A percentile compares a stretch with the other conserved stretches of the same genome.
Evolutionary conservation across 2,888 invertebrate genomes (phyloP).

Genomic region (Ectemnius cavifrons): DNA sequence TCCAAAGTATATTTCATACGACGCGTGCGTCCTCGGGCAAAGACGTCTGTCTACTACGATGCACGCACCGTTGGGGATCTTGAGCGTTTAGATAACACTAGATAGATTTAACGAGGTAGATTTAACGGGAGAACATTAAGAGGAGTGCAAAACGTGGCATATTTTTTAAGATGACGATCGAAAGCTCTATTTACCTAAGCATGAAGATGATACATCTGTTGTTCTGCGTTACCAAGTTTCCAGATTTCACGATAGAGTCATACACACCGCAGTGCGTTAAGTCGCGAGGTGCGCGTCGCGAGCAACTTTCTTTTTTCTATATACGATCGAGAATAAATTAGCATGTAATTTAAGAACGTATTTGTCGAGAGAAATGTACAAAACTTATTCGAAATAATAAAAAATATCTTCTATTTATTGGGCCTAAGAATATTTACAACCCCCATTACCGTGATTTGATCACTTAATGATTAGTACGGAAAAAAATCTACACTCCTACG

Average conservation of each 20-base stretch:
- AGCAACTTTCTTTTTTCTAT: slow-evolving; percentile 49
- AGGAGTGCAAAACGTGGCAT: slow-evolving; percentile 35
- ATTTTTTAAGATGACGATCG: slow-evolving; percentile 64
- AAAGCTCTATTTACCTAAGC: slow-evolving; percentile 62
- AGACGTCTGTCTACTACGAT: slow-evolving; percentile 8
- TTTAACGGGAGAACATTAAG: slow-evolving; percentile 33
- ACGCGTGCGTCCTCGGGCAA: slow-evolving; percentile 50
- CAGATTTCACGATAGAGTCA: slow-evolving; percentile 30
- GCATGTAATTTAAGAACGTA: slow-evolving; percentile 62
- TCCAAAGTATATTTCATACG: slow-evolving; percentile 56
- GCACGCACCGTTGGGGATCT: slow-evolving; percentile 28
- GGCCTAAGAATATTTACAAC: slow-evolving; percentile 51
- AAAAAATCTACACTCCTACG: slow-evolving; percentile 33
- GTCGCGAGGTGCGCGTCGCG: slow-evolving; percentile 39
- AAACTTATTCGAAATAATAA: slow-evolving; percentile 70
- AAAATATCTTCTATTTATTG: slow-evolving; percentile 66
- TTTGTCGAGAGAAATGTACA: slow-evolving; percentile 71
- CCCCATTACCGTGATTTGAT: slow-evolving; percentile 37
- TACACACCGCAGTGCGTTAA: slow-evolving; percentile 14
- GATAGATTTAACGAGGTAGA: slow-evolving; percentile 25
- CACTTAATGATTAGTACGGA: slow-evolving; percentile 26
- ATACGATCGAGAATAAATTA: slow-evolving; percentile 47
- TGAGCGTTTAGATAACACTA: slow-evolving; percentile 34
- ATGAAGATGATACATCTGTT: slow-evolving; percentile 45
- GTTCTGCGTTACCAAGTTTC: slow-evolving; percentile 46